Conservation (phyloP, 2,888 invertebrate genomes). For the Gymnoscelis rufifasciata region DNA sequence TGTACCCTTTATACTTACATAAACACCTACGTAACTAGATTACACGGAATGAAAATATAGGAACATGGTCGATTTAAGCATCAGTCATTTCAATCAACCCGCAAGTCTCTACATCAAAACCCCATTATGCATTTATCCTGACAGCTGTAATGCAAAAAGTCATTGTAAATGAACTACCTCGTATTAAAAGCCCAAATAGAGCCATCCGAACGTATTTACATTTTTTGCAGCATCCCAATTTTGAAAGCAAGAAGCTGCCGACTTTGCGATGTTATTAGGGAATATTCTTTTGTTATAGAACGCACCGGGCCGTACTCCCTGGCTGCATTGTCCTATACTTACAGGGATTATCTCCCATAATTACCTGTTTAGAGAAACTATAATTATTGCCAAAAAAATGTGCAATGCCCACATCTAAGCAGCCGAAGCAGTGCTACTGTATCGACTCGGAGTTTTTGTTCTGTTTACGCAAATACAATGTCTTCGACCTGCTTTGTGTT, state of each 20-base stretch:
- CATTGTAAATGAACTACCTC: conserved; percentile 32
- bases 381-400: conserved; percentile 59
- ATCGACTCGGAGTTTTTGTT: neutral
- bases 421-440: conserved; percentile 45
- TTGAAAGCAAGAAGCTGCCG: conserved; percentile 76
- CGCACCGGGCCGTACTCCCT: conserved; percentile 54
- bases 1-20: too few species aligned
- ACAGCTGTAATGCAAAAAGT: conserved; percentile 43
- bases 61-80: too few species aligned
- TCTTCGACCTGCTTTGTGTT: neutral
- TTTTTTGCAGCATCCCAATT: conserved; percentile 54
- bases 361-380: conserved; percentile 71
- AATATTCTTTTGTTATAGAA: conserved; percentile 58
- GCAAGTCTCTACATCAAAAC: conserved; percentile 7
- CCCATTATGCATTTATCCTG: conserved; percentile 19
- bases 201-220: conserved; percentile 39
- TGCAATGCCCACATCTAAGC: conserved; percentile 45
- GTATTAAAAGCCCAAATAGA: conserved; percentile 38
- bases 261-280: conserved; percentile 72
- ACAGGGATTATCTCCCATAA: conserved; percentile 67
- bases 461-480: conserved; percentile 10
- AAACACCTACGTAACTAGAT: too few species aligned
- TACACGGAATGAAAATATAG: too few species aligned
- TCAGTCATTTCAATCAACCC: neutral
- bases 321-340: conserved; percentile 61